Conservation (phyloP, 2,797 vertebrate genomes). For the Acanthopagrus latus region DNA sequence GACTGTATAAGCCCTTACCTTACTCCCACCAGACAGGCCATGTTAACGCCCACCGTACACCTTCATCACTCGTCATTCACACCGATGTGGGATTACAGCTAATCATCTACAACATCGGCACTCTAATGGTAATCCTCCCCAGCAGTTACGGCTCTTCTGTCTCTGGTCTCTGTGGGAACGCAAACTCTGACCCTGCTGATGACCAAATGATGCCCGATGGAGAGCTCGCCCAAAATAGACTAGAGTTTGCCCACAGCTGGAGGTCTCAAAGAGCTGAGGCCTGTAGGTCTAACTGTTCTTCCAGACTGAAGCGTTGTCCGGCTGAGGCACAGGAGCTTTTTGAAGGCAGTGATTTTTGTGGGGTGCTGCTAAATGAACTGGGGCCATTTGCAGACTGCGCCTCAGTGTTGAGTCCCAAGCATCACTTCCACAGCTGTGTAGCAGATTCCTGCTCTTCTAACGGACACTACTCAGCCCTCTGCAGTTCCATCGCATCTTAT, state of each 20-base stretch:
- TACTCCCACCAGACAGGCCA: slow-evolving; percentile 64
- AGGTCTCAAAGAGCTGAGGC: slow-evolving; percentile 49
- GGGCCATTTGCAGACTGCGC: slow-evolving; percentile 79
- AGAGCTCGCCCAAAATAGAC: not conserved
- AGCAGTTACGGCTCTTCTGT: slow-evolving; percentile 59
- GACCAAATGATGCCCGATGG: slow-evolving; percentile 54
- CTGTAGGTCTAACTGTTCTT: slow-evolving; percentile 57
- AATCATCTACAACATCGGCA: slow-evolving; percentile 74
- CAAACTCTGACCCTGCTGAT: slow-evolving; percentile 60
- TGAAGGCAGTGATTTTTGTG: slow-evolving; percentile 67
- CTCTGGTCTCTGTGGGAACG: slow-evolving; percentile 83
- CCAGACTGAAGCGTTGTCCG: slow-evolving; percentile 61
- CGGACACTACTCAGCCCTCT: slow-evolving; percentile 73
- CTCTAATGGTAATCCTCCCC: slow-evolving; percentile 73
- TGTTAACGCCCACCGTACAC: slow-evolving; percentile 70
- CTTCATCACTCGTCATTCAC: slow-evolving; percentile 60
- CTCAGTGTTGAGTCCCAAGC: slow-evolving; percentile 54
- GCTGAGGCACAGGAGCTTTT: slow-evolving; percentile 56
- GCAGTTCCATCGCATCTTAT: slow-evolving; percentile 75
- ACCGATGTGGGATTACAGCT: slow-evolving; percentile 78
- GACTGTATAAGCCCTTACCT: slow-evolving; percentile 67
- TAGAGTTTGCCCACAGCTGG: slow-evolving; percentile 79
- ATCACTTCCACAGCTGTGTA: slow-evolving; percentile 76
- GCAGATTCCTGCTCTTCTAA: slow-evolving; percentile 74
- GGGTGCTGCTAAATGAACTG: slow-evolving; percentile 65